Percentiles rank a stretch among this genome's conserved stretches.
Evolutionary conservation across 2,888 invertebrate genomes (phyloP).

Genomic region (Morpho deidamia): DNA sequence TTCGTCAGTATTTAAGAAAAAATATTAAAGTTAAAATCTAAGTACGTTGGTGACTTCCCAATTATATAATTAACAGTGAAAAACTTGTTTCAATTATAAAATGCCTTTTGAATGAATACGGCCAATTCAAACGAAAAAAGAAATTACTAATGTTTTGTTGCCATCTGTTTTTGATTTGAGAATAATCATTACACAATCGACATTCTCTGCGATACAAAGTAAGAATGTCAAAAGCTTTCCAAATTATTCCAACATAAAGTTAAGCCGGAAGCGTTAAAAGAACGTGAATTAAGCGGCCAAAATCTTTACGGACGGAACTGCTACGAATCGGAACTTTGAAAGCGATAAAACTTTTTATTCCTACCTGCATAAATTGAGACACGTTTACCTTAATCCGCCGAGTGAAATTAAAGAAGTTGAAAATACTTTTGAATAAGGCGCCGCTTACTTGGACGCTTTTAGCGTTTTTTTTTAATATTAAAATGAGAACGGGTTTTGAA

Average conservation of each 20-base stretch:
- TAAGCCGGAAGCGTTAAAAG: conserved; percentile 21
- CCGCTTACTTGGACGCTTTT: conserved; percentile 11
- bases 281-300: conserved; percentile 20
- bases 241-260: conserved; percentile 22
- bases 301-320: conserved; percentile 17
- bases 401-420: conserved; percentile 58
- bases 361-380: conserved; percentile 48
- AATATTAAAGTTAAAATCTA: no score
- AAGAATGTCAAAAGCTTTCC: not conserved
- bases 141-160: no score
- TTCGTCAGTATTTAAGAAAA: no score
- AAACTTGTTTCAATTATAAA: no score
- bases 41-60: no score
- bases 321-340: conserved; percentile 27
- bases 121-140: no score
- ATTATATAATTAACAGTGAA: no score
- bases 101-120: no score
- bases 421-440: conserved; percentile 36
- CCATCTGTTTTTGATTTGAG: no score
- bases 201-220: not conserved
- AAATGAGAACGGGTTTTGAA: conserved; percentile 8
- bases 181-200: no score
- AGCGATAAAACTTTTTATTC: conserved; percentile 47
- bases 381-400: conserved; percentile 44
- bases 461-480: conserved; percentile 1